phyloP scores from a whole-genome alignment of 2,113 vertebrate genomes.

The Stigmatopora argus region DNA sequence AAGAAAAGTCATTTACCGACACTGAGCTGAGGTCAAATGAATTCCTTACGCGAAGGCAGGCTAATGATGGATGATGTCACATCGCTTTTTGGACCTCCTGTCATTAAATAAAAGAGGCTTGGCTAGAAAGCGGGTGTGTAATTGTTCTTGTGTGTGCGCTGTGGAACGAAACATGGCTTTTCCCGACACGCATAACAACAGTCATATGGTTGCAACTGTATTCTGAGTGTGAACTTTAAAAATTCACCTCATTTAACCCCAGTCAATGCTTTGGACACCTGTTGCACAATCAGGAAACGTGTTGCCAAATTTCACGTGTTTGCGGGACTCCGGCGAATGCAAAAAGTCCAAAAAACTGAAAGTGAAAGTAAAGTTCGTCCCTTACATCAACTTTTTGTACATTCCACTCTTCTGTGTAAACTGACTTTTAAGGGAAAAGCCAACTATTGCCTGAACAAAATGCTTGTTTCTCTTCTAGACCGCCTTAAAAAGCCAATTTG shows the following conservation, averaged over 20 bases:
- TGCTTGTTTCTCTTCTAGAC: too few species aligned
- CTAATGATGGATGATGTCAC: constrained; percentile 4
- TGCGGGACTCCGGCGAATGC: too few species aligned
- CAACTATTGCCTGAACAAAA: too few species aligned
- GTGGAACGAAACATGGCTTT: background rate
- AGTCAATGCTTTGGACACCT: background rate
- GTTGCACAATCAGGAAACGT: background rate
- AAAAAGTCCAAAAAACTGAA: too few species aligned
- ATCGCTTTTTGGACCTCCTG: background rate
- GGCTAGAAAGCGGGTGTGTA: background rate
- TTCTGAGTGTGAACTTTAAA: background rate
- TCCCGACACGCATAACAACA: too few species aligned
- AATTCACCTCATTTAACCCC: constrained; percentile 4
- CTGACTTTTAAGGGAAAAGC: too few species aligned
- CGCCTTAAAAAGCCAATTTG: too few species aligned
- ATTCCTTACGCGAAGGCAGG: background rate
- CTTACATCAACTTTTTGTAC: background rate
- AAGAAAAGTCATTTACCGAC: background rate
- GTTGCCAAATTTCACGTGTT: background rate
- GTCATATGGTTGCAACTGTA: background rate
- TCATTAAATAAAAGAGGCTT: background rate
- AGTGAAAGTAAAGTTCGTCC: background rate
- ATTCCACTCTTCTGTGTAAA: background rate
- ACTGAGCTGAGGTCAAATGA: constrained; percentile 1
- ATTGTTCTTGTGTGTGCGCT: background rate